Evolutionary conservation across 2,113 vertebrate species (phyloP).

Genomic region (Lagopus muta): DNA sequence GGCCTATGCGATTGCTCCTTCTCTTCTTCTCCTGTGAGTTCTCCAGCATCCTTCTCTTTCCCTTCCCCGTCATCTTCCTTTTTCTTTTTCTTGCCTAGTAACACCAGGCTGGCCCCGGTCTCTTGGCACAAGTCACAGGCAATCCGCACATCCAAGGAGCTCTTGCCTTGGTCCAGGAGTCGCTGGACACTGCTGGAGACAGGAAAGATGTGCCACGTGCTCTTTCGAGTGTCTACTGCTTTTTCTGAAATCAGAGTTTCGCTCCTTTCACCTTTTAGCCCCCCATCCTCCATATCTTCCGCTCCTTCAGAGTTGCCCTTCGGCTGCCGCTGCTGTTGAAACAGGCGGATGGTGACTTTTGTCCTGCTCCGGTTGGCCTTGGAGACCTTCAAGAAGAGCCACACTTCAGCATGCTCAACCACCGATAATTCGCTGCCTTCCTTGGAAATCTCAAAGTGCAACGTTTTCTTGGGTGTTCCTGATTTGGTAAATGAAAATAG

Average conservation of each 20-base stretch:
- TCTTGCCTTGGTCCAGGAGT: conserved; percentile 81
- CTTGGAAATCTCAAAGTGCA: conserved; percentile 93
- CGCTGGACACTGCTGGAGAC: conserved; percentile 87
- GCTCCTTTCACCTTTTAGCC: conserved; percentile 72
- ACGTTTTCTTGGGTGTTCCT: conserved; percentile 86
- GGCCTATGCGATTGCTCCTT: conserved; percentile 94
- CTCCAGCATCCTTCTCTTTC: conserved; percentile 75
- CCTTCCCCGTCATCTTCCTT: conserved; percentile 83
- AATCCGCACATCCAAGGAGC: conserved; percentile 84
- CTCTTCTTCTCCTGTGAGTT: conserved; percentile 80
- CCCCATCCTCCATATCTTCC: conserved; percentile 75
- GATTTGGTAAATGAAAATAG: conserved; percentile 67
- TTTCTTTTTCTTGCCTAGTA: conserved; percentile 85
- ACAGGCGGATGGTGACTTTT: conserved; percentile 89
- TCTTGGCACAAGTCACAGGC: conserved; percentile 91
- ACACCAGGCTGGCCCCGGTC: conserved; percentile 84
- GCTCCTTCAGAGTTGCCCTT: conserved; percentile 66
- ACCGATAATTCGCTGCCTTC: conserved; percentile 89
- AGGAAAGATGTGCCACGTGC: conserved; percentile 95
- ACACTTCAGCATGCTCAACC: conserved; percentile 93
- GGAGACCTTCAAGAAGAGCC: conserved; percentile 93
- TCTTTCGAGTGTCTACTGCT: conserved; percentile 91
- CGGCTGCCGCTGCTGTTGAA: conserved; percentile 79
- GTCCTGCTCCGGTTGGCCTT: conserved; percentile 92
- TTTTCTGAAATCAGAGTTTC: conserved; percentile 88